Conservation (phyloP, 2,797 vertebrate species). For the Danio aesculapii region DNA sequence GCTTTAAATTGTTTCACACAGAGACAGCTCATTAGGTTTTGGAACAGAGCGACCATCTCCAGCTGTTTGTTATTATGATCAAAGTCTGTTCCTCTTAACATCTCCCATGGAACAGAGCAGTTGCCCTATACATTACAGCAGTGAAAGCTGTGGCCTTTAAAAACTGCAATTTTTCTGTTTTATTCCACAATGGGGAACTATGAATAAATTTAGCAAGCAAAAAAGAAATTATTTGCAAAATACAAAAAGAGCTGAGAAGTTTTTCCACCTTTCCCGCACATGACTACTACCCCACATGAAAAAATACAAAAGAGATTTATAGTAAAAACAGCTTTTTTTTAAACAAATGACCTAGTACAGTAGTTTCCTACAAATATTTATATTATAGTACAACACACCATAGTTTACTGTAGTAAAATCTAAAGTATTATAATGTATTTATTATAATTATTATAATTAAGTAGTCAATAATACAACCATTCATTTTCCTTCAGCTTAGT, state of each 20-base stretch:
- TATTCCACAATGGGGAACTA: not conserved
- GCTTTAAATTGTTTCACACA: not conserved
- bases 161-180: constrained; percentile 3
- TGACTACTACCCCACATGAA: too few species aligned
- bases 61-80: constrained; percentile 41
- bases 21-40: not conserved
- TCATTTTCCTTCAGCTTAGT: too few species aligned
- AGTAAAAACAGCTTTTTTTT: too few species aligned
- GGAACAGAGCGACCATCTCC: not conserved
- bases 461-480: too few species aligned
- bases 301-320: too few species aligned
- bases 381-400: too few species aligned
- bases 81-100: constrained; percentile 24
- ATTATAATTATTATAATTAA: too few species aligned
- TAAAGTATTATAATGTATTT: too few species aligned
- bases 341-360: too few species aligned
- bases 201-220: constrained; percentile 2
- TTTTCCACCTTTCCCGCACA: not conserved
- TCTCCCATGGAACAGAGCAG: not conserved
- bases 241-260: not conserved
- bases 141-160: constrained; percentile 10
- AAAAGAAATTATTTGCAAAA: constrained; percentile 9
- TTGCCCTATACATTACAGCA: constrained; percentile 27
- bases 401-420: too few species aligned
- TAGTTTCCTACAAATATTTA: too few species aligned